Base-by-base conservation (phyloP, 2,888 invertebrate genomes). In the Shargacucullia verbasci region DNA sequence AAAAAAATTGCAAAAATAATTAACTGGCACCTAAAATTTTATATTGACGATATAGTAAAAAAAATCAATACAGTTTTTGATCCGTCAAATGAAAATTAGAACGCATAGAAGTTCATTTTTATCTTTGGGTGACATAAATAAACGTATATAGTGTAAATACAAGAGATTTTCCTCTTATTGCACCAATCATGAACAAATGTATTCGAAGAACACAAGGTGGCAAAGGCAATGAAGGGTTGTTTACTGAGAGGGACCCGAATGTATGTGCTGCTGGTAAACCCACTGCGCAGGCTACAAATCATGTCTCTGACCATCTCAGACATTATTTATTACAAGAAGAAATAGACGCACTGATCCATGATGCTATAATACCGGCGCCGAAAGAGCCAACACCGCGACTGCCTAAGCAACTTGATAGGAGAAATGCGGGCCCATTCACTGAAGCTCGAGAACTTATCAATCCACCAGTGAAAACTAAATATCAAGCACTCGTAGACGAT, bases 201-300 rank as follows among this genome's bases (percentile, higher is more conserved):
- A 14, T 10, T 8, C 14, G 1, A 37, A 45, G 48, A 46, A 72
- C 66, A 14, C 64, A 70, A 12, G 83, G 84, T 0, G 85, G 85
- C 0, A 85, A 84, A 64, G 85, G 85, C 13, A 87, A 87, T 50
- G 34, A 52, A 27, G 82, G 82, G 3, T 75, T 70, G 76, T 84
- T 85, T 63, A 78, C 75, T 27, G 83, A 86, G 44, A 79, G 85
- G 54, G 74, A 72, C 47, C 64, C 73, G 0, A 65, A 70, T 1
- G 65, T 86, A 35, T 79, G 76, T 43, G 83, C 85, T 0, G 86
- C 85, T 0, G 86, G 87, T 0, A 1, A 72, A 25, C 68, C 73
- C 3, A 72, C 71, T 3, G 61, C 65, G 9, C 82, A 84, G 41
- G 50, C 76, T 0, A 54, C 67, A 1, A 13, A 57, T 7, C 14